Evolutionary conservation across 1,140 invertebrate species (phyloP).

Genomic region (Agrilus planipennis): DNA sequence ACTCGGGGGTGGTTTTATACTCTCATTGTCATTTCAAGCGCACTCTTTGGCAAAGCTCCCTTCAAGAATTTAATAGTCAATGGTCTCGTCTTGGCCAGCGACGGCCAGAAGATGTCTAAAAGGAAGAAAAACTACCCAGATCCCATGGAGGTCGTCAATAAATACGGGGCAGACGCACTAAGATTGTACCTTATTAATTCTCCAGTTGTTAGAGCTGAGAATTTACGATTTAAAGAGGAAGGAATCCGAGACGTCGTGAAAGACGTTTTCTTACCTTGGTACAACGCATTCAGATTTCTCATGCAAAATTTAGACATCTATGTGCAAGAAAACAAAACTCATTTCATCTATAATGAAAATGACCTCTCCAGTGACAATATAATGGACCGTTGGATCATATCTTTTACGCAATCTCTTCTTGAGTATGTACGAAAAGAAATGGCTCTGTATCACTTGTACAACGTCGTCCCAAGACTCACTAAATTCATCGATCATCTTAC

Average conservation of each 20-base stretch:
- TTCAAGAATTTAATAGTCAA: slow-evolving; percentile 97
- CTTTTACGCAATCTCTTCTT: slow-evolving; percentile 87
- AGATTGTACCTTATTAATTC: slow-evolving; percentile 96
- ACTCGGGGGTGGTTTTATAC: slow-evolving; percentile 97
- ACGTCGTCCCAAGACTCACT: slow-evolving; percentile 84
- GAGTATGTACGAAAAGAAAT: slow-evolving; percentile 87
- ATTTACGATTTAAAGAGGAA: slow-evolving; percentile 92
- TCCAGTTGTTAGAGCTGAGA: slow-evolving; percentile 94
- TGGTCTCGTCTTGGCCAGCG: slow-evolving; percentile 86
- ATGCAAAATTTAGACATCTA: slow-evolving; percentile 85
- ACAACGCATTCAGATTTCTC: slow-evolving; percentile 94
- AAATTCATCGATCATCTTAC: slow-evolving; percentile 97
- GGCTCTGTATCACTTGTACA: slow-evolving; percentile 88
- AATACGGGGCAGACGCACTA: slow-evolving; percentile 95
- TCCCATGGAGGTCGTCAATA: slow-evolving; percentile 80
- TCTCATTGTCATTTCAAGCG: slow-evolving; percentile 87
- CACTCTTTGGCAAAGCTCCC: slow-evolving; percentile 91
- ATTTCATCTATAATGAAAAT: slow-evolving; percentile 51
- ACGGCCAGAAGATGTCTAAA: slow-evolving; percentile 99
- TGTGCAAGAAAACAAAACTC: slow-evolving; percentile 52
- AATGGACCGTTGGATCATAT: slow-evolving; percentile 97
- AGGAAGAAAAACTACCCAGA: slow-evolving; percentile 98
- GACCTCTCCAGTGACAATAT: slow-evolving; percentile 53
- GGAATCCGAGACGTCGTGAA: slow-evolving; percentile 91
- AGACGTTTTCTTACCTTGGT: slow-evolving; percentile 98